A percentile compares a stretch with the other conserved stretches of the same genome.
phyloP scores from a whole-genome alignment of 2,888 invertebrate genomes.

The Ecliptopera silaceata region DNA sequence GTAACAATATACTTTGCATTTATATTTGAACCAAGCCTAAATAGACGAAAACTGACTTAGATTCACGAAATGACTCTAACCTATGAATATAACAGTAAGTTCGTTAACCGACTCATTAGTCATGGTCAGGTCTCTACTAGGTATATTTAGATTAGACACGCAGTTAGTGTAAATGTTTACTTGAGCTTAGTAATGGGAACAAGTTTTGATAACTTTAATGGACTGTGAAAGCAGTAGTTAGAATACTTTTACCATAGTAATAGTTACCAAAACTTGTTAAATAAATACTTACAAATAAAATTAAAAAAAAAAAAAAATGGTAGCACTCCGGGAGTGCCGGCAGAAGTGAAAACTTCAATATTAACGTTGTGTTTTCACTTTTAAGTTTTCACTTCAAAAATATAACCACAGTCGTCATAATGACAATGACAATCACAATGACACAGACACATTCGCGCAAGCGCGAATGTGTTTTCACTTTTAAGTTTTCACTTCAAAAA shows the following conservation, averaged over 20 bases:
- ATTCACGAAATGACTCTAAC: slow-evolving; percentile 25
- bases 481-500: no score
- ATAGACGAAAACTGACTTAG: neutral
- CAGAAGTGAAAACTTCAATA: no score
- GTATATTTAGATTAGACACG: slow-evolving; percentile 29
- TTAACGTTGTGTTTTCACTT: no score
- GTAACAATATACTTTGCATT: neutral
- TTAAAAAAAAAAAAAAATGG: no score
- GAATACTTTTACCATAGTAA: neutral
- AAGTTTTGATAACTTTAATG: slow-evolving; percentile 10
- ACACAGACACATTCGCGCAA: no score
- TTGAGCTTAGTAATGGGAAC: slow-evolving; percentile 13
- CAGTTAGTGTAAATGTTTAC: slow-evolving; percentile 48
- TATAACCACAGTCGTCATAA: no score
- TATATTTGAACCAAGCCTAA: neutral
- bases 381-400: no score
- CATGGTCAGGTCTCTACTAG: slow-evolving; percentile 42
- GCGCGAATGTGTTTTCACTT: no score
- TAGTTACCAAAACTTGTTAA: no score
- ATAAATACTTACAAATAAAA: no score
- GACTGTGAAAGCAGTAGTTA: neutral
- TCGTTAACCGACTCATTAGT: slow-evolving; percentile 49
- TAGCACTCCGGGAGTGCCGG: no score
- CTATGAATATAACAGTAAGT: slow-evolving; percentile 36
- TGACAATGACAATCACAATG: no score